Evolutionary conservation across 1,140 invertebrate genomes (phyloP).

Genomic region (Lamellibrachia luymesi): DNA sequence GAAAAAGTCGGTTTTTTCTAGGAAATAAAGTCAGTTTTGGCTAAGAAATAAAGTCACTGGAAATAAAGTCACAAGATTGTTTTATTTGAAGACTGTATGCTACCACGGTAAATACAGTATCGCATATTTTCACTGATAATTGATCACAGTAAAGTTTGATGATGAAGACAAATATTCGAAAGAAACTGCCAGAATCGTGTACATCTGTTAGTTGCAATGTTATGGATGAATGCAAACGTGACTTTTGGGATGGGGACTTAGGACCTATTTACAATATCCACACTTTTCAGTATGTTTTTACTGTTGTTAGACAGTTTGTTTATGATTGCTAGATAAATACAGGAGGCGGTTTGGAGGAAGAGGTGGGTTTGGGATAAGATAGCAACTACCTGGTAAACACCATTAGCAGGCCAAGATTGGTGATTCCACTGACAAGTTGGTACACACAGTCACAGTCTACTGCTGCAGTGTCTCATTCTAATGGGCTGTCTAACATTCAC

Average conservation of each 20-base stretch:
- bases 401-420: not conserved
- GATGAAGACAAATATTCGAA: too few relatives aligned
- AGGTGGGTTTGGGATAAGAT: not conserved
- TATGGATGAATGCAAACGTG: not conserved
- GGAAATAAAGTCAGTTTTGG: too few relatives aligned
- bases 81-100: too few relatives aligned
- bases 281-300: not conserved
- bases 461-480: not conserved
- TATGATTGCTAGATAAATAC: not conserved
- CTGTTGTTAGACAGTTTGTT: not conserved
- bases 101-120: too few relatives aligned
- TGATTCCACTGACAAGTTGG: not conserved
- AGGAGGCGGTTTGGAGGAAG: not conserved
- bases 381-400: not conserved
- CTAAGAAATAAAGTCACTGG: too few relatives aligned
- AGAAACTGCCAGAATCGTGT: too few relatives aligned
- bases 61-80: too few relatives aligned
- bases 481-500: not conserved
- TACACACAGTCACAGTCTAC: not conserved
- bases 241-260: not conserved
- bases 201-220: not conserved
- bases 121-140: too few relatives aligned
- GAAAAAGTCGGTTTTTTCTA: too few relatives aligned
- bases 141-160: too few relatives aligned
- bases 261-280: not conserved